A percentile compares a stretch with the other conserved stretches of the same genome.
These are phyloP conservation scores for silkworm (Bombyx mori) DNA, from an alignment of 1,140 invertebrate genomes.

Conservation along the genomic window DNA sequence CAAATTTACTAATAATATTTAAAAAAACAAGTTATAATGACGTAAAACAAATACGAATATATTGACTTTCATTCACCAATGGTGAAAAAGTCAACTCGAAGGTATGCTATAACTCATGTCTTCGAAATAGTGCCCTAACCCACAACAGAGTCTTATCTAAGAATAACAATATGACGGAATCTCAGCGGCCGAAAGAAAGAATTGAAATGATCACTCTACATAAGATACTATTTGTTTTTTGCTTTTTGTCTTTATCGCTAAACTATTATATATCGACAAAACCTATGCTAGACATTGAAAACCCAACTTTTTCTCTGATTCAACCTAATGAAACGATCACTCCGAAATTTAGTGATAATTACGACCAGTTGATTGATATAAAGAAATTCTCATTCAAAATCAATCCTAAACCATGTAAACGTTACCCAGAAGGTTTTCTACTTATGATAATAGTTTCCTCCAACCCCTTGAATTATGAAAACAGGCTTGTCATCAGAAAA, in stretches of 20 bases:
- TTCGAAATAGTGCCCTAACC: too few species aligned
- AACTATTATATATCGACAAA: constrained; percentile 15
- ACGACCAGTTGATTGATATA: constrained; percentile 69
- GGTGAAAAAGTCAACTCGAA: too few species aligned
- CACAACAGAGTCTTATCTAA: too few species aligned
- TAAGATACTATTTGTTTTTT: constrained; percentile 18
- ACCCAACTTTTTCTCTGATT: constrained; percentile 25
- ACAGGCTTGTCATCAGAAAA: constrained; percentile 75
- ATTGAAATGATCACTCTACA: constrained; percentile 22
- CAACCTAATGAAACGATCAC: constrained; percentile 14
- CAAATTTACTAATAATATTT: too few species aligned
- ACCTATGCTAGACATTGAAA: background rate
- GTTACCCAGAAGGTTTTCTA: constrained; percentile 53
- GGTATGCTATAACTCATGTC: too few species aligned
- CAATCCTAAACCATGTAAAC: constrained; percentile 70
- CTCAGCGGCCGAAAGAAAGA: constrained; percentile 12
- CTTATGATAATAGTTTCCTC: constrained; percentile 79
- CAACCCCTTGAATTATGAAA: constrained; percentile 74
- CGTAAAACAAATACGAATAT: too few species aligned
- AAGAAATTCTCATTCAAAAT: constrained; percentile 73
- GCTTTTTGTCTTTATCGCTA: constrained; percentile 12
- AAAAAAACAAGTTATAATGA: too few species aligned
- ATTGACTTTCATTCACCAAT: too few species aligned
- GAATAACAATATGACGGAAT: constrained; percentile 1
- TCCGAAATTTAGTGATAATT: constrained; percentile 20